These are phyloP conservation scores for Poecilia picta DNA, from an alignment of 2,797 vertebrate species.

Conservation along the genomic window DNA sequence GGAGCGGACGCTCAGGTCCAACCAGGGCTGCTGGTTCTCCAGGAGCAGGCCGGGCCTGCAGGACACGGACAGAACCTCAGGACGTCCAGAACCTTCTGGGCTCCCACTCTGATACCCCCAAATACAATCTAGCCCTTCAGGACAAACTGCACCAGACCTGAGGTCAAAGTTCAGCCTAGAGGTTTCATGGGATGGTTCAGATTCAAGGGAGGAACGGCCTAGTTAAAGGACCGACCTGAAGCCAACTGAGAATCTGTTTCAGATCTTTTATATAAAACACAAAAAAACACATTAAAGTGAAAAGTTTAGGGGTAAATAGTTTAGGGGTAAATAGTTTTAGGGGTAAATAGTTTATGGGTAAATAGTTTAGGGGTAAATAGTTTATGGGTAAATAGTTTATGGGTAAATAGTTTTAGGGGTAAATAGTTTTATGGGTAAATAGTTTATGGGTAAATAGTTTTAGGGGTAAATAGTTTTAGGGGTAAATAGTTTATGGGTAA, in stretches of 20 bases:
- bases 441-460: no score
- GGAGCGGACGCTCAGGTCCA: slow-evolving; percentile 90
- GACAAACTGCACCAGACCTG: background rate
- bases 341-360: no score
- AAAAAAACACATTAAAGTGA: no score
- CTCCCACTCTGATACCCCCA: background rate
- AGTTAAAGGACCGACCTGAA: background rate
- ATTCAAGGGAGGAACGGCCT: background rate
- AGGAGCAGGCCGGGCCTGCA: slow-evolving; percentile 88
- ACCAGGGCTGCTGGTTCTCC: slow-evolving; percentile 96
- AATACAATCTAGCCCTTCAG: background rate
- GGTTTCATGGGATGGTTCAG: background rate
- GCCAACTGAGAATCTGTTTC: background rate
- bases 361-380: no score
- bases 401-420: no score
- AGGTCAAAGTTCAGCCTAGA: background rate
- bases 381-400: no score
- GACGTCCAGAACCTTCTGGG: background rate
- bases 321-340: no score
- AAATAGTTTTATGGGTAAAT: no score
- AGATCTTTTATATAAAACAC: background rate
- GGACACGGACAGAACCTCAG: background rate
- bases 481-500: no score
- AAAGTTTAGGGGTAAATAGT: no score
- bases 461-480: no score